Percentiles rank a stretch among this genome's conserved stretches.
phyloP scores from a whole-genome alignment of 2,113 vertebrate species.

The Tupaia chinensis region DNA sequence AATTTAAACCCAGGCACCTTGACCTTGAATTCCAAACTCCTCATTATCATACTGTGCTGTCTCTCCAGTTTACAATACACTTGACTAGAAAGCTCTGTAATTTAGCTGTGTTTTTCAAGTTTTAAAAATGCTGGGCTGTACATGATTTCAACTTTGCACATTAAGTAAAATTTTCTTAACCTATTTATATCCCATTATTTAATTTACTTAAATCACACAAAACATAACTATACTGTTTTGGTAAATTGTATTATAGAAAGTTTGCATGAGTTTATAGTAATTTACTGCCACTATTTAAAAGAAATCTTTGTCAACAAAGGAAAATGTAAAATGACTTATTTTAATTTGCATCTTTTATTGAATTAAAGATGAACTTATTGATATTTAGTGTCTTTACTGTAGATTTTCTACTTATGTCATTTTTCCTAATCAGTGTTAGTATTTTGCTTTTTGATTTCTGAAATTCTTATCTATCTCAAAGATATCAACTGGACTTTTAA shows the following conservation, averaged over 20 bases:
- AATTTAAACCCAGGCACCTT: not conserved
- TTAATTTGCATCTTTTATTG: constrained; percentile 39
- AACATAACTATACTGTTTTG: not conserved
- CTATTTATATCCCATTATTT: not conserved
- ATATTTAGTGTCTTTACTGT: not conserved
- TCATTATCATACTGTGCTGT: not conserved
- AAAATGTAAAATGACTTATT: constrained; percentile 24
- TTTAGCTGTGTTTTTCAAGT: not conserved
- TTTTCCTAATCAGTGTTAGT: constrained; percentile 23
- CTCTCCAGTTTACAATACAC: not conserved
- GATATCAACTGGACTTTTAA: not conserved
- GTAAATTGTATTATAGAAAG: not conserved
- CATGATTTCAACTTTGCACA: constrained; percentile 28
- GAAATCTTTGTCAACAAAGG: not conserved
- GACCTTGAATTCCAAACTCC: not conserved
- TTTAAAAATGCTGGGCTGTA: constrained; percentile 10
- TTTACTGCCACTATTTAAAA: constrained; percentile 38
- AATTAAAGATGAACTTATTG: constrained; percentile 31
- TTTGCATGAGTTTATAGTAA: constrained; percentile 21
- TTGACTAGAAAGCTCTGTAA: not conserved
- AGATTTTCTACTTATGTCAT: not conserved
- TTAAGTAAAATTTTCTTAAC: constrained; percentile 7
- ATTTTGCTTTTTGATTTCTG: constrained; percentile 38
- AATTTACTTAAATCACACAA: constrained; percentile 19
- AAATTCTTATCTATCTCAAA: constrained; percentile 47